Base-by-base conservation (phyloP, 2,797 vertebrate species). In the Malurus leucopterus region DNA sequence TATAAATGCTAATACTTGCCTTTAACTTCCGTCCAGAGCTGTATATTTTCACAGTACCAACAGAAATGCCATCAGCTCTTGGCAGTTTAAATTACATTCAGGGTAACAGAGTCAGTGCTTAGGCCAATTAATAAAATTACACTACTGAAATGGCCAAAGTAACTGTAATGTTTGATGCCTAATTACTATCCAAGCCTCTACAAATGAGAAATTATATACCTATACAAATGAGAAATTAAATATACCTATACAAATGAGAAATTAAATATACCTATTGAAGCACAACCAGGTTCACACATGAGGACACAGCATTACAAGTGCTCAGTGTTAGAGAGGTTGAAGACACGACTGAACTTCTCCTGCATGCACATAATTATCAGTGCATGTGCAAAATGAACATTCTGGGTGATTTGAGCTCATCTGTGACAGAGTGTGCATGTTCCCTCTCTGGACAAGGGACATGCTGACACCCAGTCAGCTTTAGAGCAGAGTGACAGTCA, bases 71-170 rank as follows among this genome's bases (percentile, higher is more conserved):
- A 23, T 61, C 70, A 81, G 36, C 26, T 85, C 61, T 73, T 75
- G 54, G 53, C 46, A 67, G 46, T 67, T 87, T 81, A 81, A 91
- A 86, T 84, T 91, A 65, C 49, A 26, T 30, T 78, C 30, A 89
- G 75, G 61, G 36, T 80, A 83, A 73, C 32, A 71, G 49, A 74
- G 46, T 77, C 79, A 74, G 19, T 78, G 49, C 51, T 89, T 92
- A 83, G 59, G 34, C 30, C 80, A 91, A 88, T 91, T 87, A 81
- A 85, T 90, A 77, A 87, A 91, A 89, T 93, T 63, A 57, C 29
- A 16, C 26, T 61, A 32, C 24, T 81, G 76, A 90, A 85, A 90
- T 84, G 44, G 49, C 74, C 83, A 73, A 88, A 84, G 69, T 62
- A 80, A 50, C 23, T 17, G 27, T 34, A 68, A 89, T 32, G 9